Evolutionary conservation across 2,888 invertebrate species (phyloP).

Genomic region (Tipula confusa): DNA sequence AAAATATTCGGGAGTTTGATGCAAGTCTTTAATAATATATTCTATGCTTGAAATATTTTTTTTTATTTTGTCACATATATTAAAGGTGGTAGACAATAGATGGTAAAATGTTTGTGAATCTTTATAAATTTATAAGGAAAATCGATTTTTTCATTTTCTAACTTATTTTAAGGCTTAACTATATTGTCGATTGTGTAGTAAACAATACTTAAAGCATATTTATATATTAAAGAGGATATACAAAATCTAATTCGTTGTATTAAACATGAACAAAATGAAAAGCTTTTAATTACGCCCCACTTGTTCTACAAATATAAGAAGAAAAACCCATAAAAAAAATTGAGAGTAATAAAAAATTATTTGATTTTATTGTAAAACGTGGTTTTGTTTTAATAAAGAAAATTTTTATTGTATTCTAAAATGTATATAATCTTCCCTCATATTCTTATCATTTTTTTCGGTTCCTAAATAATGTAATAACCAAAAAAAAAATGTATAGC

Average conservation of each 20-base stretch:
- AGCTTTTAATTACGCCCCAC: constrained; percentile 12
- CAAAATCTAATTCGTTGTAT: neutral
- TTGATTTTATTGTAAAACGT: constrained; percentile 21
- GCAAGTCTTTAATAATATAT: neutral
- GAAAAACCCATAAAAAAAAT: neutral
- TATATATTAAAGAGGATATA: neutral
- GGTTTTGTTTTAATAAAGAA: constrained; percentile 17
- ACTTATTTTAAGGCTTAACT: neutral
- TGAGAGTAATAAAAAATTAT: neutral
- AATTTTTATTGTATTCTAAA: constrained; percentile 8
- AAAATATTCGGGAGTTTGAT: neutral
- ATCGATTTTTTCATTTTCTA: neutral
- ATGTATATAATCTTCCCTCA: constrained; percentile 15
- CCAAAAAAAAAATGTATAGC: neutral
- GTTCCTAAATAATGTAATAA: constrained; percentile 25
- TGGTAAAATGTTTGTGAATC: neutral
- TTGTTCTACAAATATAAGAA: neutral
- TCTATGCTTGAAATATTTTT: neutral
- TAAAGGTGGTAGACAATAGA: neutral
- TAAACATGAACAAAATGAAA: neutral
- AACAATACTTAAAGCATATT: neutral
- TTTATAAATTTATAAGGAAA: neutral
- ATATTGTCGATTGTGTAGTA: neutral
- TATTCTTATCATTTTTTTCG: constrained; percentile 3
- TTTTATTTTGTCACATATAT: constrained; percentile 15